A percentile compares a stretch with the other conserved stretches of the same genome.
These are phyloP conservation scores for Tretioscincus oriximinensis DNA, from an alignment of 2,113 vertebrate species.

Conservation along the genomic window DNA sequence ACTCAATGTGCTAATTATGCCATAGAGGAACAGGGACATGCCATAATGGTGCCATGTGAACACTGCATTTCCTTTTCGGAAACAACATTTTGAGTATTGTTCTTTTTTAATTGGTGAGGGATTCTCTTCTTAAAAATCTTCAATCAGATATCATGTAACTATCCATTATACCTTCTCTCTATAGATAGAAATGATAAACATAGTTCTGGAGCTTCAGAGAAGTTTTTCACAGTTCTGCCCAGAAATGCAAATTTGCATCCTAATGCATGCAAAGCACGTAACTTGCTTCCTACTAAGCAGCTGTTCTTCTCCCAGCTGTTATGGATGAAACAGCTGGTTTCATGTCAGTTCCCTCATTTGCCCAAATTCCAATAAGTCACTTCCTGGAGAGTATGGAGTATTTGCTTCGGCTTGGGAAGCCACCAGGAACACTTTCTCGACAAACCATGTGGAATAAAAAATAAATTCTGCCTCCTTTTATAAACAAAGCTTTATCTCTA, in stretches of 20 bases:
- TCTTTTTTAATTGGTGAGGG: too few species aligned
- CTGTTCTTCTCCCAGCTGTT: background rate
- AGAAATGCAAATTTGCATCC: background rate
- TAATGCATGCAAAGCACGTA: background rate
- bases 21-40: too few species aligned
- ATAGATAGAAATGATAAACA: too few species aligned
- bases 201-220: too few species aligned
- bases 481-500: background rate
- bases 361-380: constrained; percentile 21
- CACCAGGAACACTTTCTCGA: background rate
- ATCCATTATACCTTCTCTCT: too few species aligned
- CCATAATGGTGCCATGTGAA: too few species aligned
- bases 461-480: background rate
- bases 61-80: too few species aligned
- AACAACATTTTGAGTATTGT: too few species aligned
- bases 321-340: background rate
- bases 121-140: too few species aligned
- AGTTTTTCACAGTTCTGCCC: background rate
- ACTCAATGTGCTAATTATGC: too few species aligned
- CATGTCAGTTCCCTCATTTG: constrained; percentile 3
- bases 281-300: background rate
- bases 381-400: background rate
- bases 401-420: background rate
- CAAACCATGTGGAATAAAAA: background rate
- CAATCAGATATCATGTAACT: too few species aligned